These are phyloP conservation scores for Epinotia demarniana DNA, from an alignment of 2,888 invertebrate species.

Conservation along the genomic window DNA sequence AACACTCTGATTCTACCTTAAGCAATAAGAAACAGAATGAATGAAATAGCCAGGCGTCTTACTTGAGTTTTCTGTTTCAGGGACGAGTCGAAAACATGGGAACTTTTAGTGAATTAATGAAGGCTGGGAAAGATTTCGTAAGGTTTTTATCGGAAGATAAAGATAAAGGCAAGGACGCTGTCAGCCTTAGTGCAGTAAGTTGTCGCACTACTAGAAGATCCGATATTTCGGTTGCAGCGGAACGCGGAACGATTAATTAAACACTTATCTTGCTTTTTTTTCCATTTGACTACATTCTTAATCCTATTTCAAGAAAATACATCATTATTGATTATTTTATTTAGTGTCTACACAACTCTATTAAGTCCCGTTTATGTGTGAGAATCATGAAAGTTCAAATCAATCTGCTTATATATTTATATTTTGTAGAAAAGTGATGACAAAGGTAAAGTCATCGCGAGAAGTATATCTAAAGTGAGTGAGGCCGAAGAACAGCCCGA, in stretches of 20 bases:
- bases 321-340: no score
- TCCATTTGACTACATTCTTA: no score
- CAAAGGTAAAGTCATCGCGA: constrained; percentile 54
- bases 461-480: constrained; percentile 52
- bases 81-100: constrained; percentile 86
- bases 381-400: no score
- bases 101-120: constrained; percentile 83
- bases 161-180: constrained; percentile 71
- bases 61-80: constrained; percentile 56
- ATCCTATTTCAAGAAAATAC: no score
- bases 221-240: not conserved
- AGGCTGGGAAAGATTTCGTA: constrained; percentile 85
- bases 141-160: constrained; percentile 79
- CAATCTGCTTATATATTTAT: not conserved
- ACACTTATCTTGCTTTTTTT: no score
- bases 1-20: no score
- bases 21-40: not conserved
- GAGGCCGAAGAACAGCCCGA: constrained; percentile 62
- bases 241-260: no score
- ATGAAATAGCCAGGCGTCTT: no score
- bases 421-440: constrained; percentile 58
- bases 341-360: no score
- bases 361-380: no score
- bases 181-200: constrained; percentile 59
- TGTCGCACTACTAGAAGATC: no score